Evolutionary conservation across 1,140 invertebrate genomes (phyloP), one percentile per base, ranked within the genome.

Genomic region (Pogonomyrmex barbatus): DNA sequence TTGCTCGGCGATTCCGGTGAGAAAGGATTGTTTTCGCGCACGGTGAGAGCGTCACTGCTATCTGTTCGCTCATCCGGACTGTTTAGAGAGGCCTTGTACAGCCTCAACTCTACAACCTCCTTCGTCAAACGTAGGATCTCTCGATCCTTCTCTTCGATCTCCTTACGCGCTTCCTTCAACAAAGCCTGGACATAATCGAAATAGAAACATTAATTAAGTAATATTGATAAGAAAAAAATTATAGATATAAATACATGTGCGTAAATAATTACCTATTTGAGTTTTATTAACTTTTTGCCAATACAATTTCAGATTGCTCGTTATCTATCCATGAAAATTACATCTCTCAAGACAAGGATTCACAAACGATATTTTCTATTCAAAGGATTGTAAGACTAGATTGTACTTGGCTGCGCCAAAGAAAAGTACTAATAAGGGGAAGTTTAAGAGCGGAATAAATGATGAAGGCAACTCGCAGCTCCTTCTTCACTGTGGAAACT

Each of bases 61-160:
- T 95, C 95, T 70, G 97, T 97, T 10, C 97, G 97, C 50, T 96
- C 96, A 92, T 97, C 97, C 0, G 97, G 97, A 73, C 97, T 97
- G 90, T 96, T 96, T 62, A 97, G 94, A 45, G 97, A 97, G 0
- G 97, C 97, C 94, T 98, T 98, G 88, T 97, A 97, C 30, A 98
- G 92, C 24, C 97, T 95, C 86, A 98, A 92, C 91, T 98, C 97
- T 2, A 98, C 97, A 14, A 98, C 96, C 94, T 98, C 97, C 91
- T 97, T 97, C 9, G 97, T 98, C 47, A 98, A 95, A 52, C 97
- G 96, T 85, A 97, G 95, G 76, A 98, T 97, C 93, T 98, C 97
- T 90, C 96, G 96, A 89, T 98, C 97, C 93, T 98, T 98, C 54
- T 97, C 96, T 84, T 97, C 97, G 24, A 98, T 95, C 91, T 98